Evolutionary conservation across 2,797 vertebrate species (phyloP).

Genomic region (Sebastes goodei): DNA sequence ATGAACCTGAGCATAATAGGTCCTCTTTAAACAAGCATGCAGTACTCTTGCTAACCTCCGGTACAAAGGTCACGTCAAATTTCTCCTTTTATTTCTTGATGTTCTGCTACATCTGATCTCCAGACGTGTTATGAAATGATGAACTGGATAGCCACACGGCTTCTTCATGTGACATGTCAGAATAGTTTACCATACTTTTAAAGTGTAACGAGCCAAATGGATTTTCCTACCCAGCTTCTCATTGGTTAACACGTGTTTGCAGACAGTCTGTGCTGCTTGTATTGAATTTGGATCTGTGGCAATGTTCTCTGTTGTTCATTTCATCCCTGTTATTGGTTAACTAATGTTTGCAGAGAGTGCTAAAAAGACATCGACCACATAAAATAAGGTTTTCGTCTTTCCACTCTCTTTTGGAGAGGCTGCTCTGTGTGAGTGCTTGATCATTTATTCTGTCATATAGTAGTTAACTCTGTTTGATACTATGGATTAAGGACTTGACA

Average conservation of each 20-base stretch:
- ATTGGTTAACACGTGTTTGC: not conserved
- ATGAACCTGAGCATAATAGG: not conserved
- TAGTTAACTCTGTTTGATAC: not conserved
- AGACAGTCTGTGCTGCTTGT: not conserved
- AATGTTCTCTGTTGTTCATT: not conserved
- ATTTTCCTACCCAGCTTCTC: not conserved
- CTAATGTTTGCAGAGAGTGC: conserved; percentile 8
- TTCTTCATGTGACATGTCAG: not conserved
- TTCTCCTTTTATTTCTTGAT: not conserved
- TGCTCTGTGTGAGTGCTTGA: not conserved
- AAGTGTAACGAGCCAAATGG: not conserved
- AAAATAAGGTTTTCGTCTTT: not conserved
- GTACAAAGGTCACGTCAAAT: not conserved
- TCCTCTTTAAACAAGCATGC: not conserved
- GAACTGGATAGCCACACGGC: not conserved
- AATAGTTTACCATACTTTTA: not conserved
- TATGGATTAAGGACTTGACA: not conserved
- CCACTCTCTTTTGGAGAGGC: not conserved
- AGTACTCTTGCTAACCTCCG: not conserved
- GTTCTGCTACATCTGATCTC: not conserved
- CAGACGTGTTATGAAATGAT: not conserved
- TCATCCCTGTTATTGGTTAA: conserved; percentile 29
- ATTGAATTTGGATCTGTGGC: not conserved
- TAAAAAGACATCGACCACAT: not conserved
- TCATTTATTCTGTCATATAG: not conserved